Evolutionary conservation across 1,140 invertebrate genomes (phyloP), one percentile per base, ranked within the genome.

Genomic region (Nasonia longicornis): DNA sequence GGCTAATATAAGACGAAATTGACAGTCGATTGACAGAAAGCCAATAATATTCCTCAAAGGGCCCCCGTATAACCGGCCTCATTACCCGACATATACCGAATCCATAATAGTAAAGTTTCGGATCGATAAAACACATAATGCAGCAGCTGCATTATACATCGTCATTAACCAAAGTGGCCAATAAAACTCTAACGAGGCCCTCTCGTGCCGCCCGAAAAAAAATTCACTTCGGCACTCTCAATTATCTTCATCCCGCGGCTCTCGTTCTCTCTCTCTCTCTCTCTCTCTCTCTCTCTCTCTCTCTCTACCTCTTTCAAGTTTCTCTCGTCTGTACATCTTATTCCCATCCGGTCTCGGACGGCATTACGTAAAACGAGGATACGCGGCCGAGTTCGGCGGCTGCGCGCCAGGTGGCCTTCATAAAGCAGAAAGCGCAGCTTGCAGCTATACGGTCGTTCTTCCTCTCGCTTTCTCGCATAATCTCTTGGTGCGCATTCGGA

Each of bases 401-500:
- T 69, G 38, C 20, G 69, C 31, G 70, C 29, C 69, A 79, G 77
- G 26, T 72, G 77, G 2, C 14, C 16, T 79, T 78, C 76, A 48
- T 78, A 70, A 78, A 78, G 26, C 45, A 67, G 12, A 16, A 63
- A 22, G 8, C 45, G 35, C 70, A 79, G 67, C 45, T 64, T 79
- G 76, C 35, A 48, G n/a, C 58, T 35, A 14, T 20, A 11, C 3
- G 26, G 26, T 14, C 20, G 3, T 20, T 45, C 31, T 26, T 63
- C 4, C n/a, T 35, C 26, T 69, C 31, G 31, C 63, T 66, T 2
- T 38, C 63, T 83, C 77, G 81, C 45, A 84, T 85, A 84, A 84
- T 85, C 77, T 84, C 77, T 81, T 31, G 70, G 26, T 76, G 16
- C n/a, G 79, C 82, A 81, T 80, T 84, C 80, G 81, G 80, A 85